These are phyloP conservation scores for Heliocidaris tuberculata DNA, from an alignment of 35 echinoderm and acorn worm genomes.

Conservation along the genomic window DNA sequence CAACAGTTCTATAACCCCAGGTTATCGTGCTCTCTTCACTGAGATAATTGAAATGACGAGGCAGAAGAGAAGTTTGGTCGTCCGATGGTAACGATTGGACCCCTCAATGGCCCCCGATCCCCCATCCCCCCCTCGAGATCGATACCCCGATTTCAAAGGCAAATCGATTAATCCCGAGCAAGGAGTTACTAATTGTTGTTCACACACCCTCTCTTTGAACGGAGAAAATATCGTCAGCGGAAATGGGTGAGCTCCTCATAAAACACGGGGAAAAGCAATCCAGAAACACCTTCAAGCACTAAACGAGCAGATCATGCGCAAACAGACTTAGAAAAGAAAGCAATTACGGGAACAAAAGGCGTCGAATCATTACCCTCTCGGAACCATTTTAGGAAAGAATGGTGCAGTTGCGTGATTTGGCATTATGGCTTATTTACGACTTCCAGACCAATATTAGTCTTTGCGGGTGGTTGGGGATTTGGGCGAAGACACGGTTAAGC, in stretches of 20 bases:
- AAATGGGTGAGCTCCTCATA: neutral
- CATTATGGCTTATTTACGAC: conserved; percentile 6
- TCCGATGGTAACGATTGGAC: neutral
- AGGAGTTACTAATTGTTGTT: conserved; percentile 27
- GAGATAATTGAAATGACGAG: neutral
- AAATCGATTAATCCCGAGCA: conserved; percentile 21
- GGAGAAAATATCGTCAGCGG: neutral
- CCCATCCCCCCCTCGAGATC: neutral
- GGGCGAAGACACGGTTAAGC: neutral
- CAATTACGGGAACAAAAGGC: conserved; percentile 15
- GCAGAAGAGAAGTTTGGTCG: neutral
- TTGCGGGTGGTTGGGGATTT: neutral
- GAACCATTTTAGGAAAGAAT: neutral
- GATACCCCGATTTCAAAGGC: conserved; percentile 33
- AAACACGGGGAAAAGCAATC: neutral
- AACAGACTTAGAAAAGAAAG: conserved; percentile 8
- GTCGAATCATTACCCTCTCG: neutral
- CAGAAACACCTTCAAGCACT: neutral
- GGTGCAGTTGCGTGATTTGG: neutral
- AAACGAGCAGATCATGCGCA: neutral
- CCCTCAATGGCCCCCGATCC: neutral
- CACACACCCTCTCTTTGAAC: conserved; percentile 25
- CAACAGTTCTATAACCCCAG: neutral
- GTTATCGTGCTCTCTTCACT: neutral
- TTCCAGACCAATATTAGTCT: conserved; percentile 32